Percentiles rank a stretch among this genome's conserved stretches.
phyloP scores from a whole-genome alignment of 2,797 vertebrate species.

The Diplodus puntazzo region DNA sequence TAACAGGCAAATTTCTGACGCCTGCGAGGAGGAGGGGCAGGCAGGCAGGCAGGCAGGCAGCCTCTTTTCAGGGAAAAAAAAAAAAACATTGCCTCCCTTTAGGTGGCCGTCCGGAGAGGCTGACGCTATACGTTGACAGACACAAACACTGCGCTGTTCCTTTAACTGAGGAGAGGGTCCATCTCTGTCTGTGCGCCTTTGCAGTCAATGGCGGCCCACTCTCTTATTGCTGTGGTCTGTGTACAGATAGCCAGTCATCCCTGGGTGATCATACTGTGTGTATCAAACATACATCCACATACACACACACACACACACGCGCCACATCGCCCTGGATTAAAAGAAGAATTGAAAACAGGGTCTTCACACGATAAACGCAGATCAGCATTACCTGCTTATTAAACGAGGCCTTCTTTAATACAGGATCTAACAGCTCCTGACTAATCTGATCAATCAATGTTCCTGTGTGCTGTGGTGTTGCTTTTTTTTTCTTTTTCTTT shows the following conservation, averaged over 20 bases:
- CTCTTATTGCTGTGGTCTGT: conserved; percentile 60
- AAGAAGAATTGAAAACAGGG: conserved; percentile 11
- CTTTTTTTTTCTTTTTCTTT: background rate
- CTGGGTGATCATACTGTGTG: conserved; percentile 30
- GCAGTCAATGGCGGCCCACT: conserved; percentile 84
- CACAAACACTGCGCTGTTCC: conserved; percentile 75
- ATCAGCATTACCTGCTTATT: conserved; percentile 9
- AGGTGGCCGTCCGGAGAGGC: conserved; percentile 36
- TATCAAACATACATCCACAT: conserved; percentile 8
- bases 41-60: conserved; percentile 19
- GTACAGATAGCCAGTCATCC: conserved; percentile 54
- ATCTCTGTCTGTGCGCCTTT: conserved; percentile 70
- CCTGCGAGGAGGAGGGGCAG: conserved; percentile 7
- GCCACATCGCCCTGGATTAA: conserved; percentile 26
- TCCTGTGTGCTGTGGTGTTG: background rate
- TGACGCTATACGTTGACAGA: conserved; percentile 47
- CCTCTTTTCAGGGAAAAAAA: conserved; percentile 32
- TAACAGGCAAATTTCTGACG: conserved; percentile 19
- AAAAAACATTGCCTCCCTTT: conserved; percentile 45
- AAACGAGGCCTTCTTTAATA: conserved; percentile 39
- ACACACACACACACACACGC: conserved; percentile 4
- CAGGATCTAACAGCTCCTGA: background rate
- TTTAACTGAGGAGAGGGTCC: conserved; percentile 80
- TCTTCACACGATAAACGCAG: conserved; percentile 5
- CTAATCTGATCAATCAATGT: conserved; percentile 7